Percentiles rank a stretch among this genome's conserved stretches.
phyloP scores from a whole-genome alignment of 2,888 invertebrate species.

The Lepidocyrtinus sp. region DNA sequence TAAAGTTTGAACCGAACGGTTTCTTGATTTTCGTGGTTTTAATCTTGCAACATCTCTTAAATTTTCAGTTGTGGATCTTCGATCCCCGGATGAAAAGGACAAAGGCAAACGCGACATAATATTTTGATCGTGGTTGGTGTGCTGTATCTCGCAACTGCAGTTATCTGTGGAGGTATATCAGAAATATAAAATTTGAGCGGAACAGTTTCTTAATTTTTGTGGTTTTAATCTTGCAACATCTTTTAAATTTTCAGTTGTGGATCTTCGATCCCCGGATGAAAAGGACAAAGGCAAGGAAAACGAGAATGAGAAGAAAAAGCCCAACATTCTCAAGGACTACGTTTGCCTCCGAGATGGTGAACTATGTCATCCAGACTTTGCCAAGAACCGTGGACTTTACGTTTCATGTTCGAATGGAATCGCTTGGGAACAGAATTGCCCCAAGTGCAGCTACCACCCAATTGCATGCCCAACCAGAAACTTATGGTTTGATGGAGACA shows the following conservation, averaged over 20 bases:
- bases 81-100: background rate
- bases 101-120: slow-evolving; percentile 17
- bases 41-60: no score
- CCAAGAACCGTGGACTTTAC: slow-evolving; percentile 35
- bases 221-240: no score
- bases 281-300: slow-evolving; percentile 24
- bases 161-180: background rate
- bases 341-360: slow-evolving; percentile 53
- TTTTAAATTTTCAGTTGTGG: slow-evolving; percentile 28
- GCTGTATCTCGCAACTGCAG: background rate
- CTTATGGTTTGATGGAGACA: slow-evolving; percentile 57
- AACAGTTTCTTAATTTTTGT: no score
- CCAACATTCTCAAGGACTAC: slow-evolving; percentile 45
- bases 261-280: background rate
- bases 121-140: background rate
- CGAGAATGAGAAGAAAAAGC: slow-evolving; percentile 31
- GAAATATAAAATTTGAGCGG: no score
- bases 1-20: no score
- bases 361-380: slow-evolving; percentile 49
- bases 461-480: slow-evolving; percentile 39
- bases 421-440: slow-evolving; percentile 50
- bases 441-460: slow-evolving; percentile 35
- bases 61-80: slow-evolving; percentile 21
- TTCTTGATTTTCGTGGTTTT: no score
- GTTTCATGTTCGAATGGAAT: slow-evolving; percentile 51